phyloP scores from a whole-genome alignment of 2,797 vertebrate species.

The Alectoris magna region DNA sequence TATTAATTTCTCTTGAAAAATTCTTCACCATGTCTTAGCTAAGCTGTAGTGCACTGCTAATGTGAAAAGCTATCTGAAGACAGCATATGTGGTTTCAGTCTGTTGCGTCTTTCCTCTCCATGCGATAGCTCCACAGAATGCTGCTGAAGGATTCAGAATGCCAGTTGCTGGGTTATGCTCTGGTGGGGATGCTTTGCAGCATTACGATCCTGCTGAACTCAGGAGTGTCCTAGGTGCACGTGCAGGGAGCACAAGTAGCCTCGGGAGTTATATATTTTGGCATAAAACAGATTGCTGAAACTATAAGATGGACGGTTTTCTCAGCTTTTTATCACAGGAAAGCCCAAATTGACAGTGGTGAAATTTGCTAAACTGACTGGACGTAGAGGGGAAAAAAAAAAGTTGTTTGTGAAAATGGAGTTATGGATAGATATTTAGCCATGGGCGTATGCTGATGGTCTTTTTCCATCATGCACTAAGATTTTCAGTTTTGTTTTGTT shows the following conservation, averaged over 20 bases:
- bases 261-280: background rate
- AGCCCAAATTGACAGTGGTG: background rate
- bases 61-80: background rate
- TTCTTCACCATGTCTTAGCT: constrained; percentile 6
- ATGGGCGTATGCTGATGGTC: background rate
- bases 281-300: background rate
- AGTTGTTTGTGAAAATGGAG: background rate
- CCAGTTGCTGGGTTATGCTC: background rate
- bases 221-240: background rate
- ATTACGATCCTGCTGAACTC: background rate
- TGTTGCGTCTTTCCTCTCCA: background rate
- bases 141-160: background rate
- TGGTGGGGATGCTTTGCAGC: background rate
- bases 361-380: background rate
- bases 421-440: background rate
- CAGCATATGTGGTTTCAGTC: constrained; percentile 40
- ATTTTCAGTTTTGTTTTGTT: background rate
- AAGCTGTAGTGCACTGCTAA: background rate
- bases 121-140: background rate
- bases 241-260: background rate
- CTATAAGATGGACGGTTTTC: background rate
- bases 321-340: background rate
- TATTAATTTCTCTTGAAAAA: constrained; percentile 10
- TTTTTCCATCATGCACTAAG: background rate
- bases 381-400: background rate